Evolutionary conservation across 2,797 vertebrate species (phyloP).

Genomic region (Tapirus indicus): DNA sequence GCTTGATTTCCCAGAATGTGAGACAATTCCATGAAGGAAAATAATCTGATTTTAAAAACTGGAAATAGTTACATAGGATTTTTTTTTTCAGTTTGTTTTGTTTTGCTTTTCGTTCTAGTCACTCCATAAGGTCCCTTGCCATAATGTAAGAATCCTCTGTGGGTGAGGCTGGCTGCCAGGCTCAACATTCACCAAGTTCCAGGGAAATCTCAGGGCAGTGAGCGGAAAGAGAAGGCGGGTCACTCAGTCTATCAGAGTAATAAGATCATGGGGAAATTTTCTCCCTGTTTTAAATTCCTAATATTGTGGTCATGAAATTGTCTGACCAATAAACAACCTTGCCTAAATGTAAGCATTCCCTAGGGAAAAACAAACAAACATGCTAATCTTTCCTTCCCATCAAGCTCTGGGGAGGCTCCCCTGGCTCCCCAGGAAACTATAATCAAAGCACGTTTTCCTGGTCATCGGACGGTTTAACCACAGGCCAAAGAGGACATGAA

Average conservation of each 20-base stretch:
- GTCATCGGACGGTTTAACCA: neutral
- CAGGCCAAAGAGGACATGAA: neutral
- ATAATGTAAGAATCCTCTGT: neutral
- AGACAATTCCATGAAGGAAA: neutral
- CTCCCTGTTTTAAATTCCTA: neutral
- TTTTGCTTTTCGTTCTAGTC: neutral
- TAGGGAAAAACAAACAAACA: neutral
- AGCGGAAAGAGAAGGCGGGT: neutral
- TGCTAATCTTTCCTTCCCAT: neutral
- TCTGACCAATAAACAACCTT: neutral
- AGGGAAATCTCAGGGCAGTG: neutral
- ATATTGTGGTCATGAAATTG: neutral
- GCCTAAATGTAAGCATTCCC: conserved; percentile 27
- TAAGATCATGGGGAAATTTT: neutral
- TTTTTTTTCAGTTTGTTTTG: neutral
- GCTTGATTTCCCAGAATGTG: neutral
- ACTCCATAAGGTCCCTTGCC: neutral
- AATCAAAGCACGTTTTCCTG: neutral
- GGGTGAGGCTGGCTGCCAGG: neutral
- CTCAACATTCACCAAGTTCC: neutral
- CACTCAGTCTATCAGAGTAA: neutral
- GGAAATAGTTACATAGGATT: neutral
- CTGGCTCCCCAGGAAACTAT: neutral
- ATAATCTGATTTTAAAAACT: neutral
- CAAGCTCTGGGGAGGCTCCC: neutral